phyloP scores from a whole-genome alignment of 2,797 vertebrate genomes.

The Hafferia zeledoni region DNA sequence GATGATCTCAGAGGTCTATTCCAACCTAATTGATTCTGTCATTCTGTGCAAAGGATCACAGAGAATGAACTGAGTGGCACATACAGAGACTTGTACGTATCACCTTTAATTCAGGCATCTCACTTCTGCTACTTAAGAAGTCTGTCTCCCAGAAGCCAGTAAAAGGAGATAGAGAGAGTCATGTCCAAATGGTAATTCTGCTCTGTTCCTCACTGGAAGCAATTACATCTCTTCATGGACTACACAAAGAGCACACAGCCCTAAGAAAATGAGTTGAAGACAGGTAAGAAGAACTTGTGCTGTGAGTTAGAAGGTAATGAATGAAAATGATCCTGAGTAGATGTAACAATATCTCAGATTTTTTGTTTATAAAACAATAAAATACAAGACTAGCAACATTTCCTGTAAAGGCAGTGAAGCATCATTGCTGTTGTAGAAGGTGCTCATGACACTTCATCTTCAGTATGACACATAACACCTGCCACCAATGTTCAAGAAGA shows the following conservation, averaged over 20 bases:
- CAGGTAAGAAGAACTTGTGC: background rate
- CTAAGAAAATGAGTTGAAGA: background rate
- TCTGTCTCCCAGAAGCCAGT: background rate
- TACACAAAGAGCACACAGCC: background rate
- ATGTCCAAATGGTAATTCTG: background rate
- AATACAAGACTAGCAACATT: background rate
- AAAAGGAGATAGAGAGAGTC: background rate
- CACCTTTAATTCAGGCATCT: background rate
- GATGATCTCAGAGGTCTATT: background rate
- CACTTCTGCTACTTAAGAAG: background rate
- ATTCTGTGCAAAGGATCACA: background rate
- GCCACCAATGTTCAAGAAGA: background rate
- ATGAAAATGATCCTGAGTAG: background rate
- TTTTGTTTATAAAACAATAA: background rate
- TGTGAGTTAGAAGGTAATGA: background rate
- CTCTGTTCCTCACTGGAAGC: background rate
- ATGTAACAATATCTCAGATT: background rate
- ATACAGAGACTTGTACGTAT: background rate
- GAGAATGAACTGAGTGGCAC: background rate
- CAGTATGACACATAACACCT: rapidly evolving
- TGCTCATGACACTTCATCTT: background rate
- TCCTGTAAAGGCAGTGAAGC: background rate
- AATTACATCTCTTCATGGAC: background rate
- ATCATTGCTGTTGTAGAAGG: background rate
- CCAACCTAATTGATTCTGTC: background rate